Evolutionary conservation across 2,888 invertebrate genomes (phyloP), one percentile per base, ranked within the genome.

Genomic region (Hoplodrina ambigua): DNA sequence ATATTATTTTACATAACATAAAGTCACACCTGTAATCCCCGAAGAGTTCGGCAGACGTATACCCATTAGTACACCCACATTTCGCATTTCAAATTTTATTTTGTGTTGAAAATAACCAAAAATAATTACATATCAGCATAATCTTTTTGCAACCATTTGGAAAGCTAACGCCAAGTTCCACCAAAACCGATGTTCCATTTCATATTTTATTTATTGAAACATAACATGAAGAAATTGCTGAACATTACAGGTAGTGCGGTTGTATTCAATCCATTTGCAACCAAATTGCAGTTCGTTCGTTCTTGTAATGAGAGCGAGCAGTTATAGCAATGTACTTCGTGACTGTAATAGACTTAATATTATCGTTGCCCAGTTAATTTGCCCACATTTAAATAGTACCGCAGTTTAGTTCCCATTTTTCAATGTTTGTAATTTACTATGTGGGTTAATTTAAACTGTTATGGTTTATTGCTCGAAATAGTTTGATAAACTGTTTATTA

Each of bases 241-340:
- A 88, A 80, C 86, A 85, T 75, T 75, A 73, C 53, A 79, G 68
- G 77, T 82, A 79, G 79, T 80, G 85, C 84, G 83, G 81, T 88
- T 86, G 87, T 91, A 88, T 89, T 89, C 88, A 86, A 91, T 90
- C 88, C 88, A 92, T 92, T 94, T 90, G 86, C 88, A 86, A 88
- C 89, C 86, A 93, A 93, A 93, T 93, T 92, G 90, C 90, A 91
- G 90, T 91, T 90, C 89, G 88, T 92, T 90, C 85, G 86, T 88
- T 82, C 83, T 90, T 89, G 91, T 92, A 93, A 93, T 93, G 89
- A 92, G 89, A 86, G 86, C 86, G 86, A 85, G 85, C 85, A 82
- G 89, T 87, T 90, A 87, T 85, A 85, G 83, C 83, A 78, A 85
- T 90, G 85, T 85, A 84, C 88, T 91, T 87, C 93, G 93, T 93